Percentiles rank a stretch among this genome's conserved stretches.
phyloP scores from a whole-genome alignment of 2,113 vertebrate species.

The Calyptomena viridis region DNA sequence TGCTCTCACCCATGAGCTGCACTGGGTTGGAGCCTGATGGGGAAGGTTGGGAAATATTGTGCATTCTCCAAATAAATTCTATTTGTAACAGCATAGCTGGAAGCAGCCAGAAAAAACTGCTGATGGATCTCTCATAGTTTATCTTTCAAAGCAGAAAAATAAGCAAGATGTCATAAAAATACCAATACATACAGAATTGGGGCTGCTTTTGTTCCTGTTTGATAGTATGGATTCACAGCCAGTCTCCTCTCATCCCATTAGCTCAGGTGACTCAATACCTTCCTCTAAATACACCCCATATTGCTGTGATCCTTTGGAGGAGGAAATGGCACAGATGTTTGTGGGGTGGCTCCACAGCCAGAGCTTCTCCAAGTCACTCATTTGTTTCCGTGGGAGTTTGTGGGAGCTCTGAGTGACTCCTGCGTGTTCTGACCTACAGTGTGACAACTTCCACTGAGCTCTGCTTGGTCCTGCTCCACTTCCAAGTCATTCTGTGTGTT shows the following conservation, averaged over 20 bases:
- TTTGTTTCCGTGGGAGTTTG: not conserved
- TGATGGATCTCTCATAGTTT: not conserved
- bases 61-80: not conserved
- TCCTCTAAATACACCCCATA: not conserved
- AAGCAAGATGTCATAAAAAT: not conserved
- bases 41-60: not conserved
- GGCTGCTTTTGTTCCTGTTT: not conserved
- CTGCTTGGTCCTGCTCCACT: not conserved
- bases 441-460: not conserved
- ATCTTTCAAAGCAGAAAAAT: not conserved
- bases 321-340: not conserved
- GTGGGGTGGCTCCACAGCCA: not conserved
- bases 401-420: not conserved
- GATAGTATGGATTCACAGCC: not conserved
- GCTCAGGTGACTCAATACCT: not conserved
- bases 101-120: not conserved
- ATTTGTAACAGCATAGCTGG: not conserved
- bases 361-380: not conserved
- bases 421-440: not conserved
- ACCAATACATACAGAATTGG: not conserved
- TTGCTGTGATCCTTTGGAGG: not conserved
- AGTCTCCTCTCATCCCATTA: not conserved
- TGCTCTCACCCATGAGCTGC: not conserved
- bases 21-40: not conserved
- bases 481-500: not conserved